Evolutionary conservation across 2,797 vertebrate genomes (phyloP).

Genomic region (Megaceryle alcyon): DNA sequence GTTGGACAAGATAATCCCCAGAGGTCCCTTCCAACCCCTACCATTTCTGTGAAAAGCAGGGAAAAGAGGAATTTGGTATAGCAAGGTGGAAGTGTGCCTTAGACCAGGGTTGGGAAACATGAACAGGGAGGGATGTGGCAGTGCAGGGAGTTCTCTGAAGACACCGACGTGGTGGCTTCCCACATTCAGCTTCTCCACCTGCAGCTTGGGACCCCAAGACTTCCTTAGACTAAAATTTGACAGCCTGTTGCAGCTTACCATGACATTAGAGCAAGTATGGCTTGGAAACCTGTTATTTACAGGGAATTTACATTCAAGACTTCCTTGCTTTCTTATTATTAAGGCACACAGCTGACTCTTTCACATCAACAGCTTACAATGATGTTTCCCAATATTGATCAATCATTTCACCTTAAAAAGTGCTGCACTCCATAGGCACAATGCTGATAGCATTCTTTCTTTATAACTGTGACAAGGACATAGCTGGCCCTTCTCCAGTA

Average conservation of each 20-base stretch:
- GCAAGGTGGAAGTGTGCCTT: no score
- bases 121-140: neutral
- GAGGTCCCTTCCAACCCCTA: no score
- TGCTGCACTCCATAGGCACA: neutral
- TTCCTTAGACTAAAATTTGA: neutral
- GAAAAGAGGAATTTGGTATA: neutral
- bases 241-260: neutral
- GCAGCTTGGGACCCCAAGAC: neutral
- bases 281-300: neutral
- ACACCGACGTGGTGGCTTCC: neutral
- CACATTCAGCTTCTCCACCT: neutral
- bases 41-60: neutral
- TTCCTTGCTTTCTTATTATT: neutral
- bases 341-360: neutral
- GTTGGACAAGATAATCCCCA: no score
- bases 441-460: neutral
- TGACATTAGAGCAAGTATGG: neutral
- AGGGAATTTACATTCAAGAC: neutral
- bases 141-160: neutral
- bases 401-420: neutral
- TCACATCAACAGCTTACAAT: neutral
- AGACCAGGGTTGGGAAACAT: neutral
- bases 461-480: neutral
- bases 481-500: neutral
- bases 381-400: neutral